phyloP scores from a whole-genome alignment of 2,888 invertebrate species.

The Mechanitis mazaeus region DNA sequence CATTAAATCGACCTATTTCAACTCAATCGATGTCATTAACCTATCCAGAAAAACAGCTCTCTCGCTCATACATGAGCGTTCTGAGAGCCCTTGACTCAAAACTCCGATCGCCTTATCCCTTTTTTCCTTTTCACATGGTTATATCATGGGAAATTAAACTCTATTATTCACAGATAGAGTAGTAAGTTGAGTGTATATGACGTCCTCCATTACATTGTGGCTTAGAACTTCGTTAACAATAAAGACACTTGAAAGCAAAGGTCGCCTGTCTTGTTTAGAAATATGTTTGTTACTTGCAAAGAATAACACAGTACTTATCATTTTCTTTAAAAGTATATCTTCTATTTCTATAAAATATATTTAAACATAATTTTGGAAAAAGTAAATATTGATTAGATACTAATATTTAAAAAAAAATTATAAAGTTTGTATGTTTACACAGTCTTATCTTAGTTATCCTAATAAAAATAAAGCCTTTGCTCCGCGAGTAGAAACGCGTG shows the following conservation, averaged over 20 bases:
- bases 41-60: constrained; percentile 24
- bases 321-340: no score
- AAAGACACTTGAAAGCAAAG: constrained; percentile 14
- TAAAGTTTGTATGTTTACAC: no score
- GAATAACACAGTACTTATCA: no score
- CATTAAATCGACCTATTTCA: constrained; percentile 7
- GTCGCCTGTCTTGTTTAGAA: constrained; percentile 9
- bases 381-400: no score
- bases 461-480: no score
- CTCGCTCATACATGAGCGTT: constrained; percentile 28
- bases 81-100: constrained; percentile 34
- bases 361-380: no score
- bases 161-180: constrained; percentile 9
- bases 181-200: constrained; percentile 6
- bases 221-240: constrained; percentile 27
- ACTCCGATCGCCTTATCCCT: constrained; percentile 31
- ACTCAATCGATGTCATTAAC: constrained; percentile 28
- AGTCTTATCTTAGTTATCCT: no score
- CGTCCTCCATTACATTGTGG: constrained; percentile 22
- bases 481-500: no score
- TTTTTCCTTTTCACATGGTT: constrained; percentile 17
- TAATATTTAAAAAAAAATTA: no score
- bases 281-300: neutral
- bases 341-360: no score
- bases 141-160: constrained; percentile 7